Evolutionary conservation across 1,140 invertebrate species (phyloP), one percentile per base, ranked within the genome.

Genomic region (Apis mellifera): DNA sequence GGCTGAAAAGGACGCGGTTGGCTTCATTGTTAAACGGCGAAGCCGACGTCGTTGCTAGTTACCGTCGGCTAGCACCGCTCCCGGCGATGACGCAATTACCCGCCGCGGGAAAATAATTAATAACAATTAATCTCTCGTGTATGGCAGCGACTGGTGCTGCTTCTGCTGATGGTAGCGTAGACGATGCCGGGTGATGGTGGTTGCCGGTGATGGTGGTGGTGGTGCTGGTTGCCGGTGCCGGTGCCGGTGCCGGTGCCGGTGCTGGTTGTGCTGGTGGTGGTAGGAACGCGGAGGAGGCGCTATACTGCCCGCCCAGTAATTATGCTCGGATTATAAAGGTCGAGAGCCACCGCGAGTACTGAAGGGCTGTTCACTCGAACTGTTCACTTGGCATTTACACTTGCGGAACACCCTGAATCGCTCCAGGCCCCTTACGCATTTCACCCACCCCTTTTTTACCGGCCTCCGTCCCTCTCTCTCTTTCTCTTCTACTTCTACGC

Each of bases 91-190:
- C 92, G 90, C 90, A 93, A 93, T 93, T 93, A 92, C 91, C 91
- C 86, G 77, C 83, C 82, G 90, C 90, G 90, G 89, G 89, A 93
- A 92, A 91, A 93, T 94, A 94, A 93, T 94, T 93, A 93, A 94
- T 94, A 93, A 93, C 92, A 93, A 94, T 94, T 94, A 94, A 93
- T 94, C 93, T 94, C 92, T 93, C 91, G 91, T 93, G 88, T 90
- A 88, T 88, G 86, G 86, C 81, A 88, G 86, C 84, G 73, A 79
- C 75, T 72, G 32, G 32, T 42, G 82, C 79, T 71, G 70, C 50
- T 74, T 72, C 82, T 76, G 82, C 65, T 72, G 80, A 68, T 74
- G 82, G 60, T 74, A 62, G 54, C 15, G 76, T 78, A 59, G 80
- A 68, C 65, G 71, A 52, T 60, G 82, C 57, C 71, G 75, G 84